These are phyloP conservation scores for Meteorus colon DNA, from an alignment of 2,888 invertebrate species.

Conservation along the genomic window DNA sequence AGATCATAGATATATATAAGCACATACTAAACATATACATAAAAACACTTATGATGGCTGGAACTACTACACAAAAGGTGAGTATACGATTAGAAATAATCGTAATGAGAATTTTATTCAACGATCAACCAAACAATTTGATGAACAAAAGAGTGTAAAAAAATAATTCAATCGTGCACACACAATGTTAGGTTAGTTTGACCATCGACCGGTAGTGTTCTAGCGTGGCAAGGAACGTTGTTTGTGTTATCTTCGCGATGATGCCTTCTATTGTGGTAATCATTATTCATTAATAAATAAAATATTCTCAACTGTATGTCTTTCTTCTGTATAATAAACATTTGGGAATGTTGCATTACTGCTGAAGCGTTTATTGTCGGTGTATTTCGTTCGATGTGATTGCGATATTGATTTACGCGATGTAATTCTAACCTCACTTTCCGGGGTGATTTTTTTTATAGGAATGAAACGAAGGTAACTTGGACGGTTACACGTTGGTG, in stretches of 20 bases:
- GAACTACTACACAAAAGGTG: constrained; percentile 63
- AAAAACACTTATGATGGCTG: constrained; percentile 59
- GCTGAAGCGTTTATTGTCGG: no score
- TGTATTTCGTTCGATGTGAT: background rate
- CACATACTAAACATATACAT: background rate
- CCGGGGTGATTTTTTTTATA: background rate
- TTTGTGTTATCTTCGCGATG: constrained; percentile 54
- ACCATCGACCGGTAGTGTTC: constrained; percentile 56
- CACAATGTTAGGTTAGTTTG: constrained; percentile 53
- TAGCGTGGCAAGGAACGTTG: constrained; percentile 43
- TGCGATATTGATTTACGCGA: constrained; percentile 29
- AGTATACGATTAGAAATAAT: constrained; percentile 22
- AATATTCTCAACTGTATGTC: constrained; percentile 1
- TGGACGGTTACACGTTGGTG: no score
- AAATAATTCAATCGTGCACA: constrained; percentile 32
- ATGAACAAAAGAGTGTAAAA: background rate
- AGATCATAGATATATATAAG: constrained; percentile 36
- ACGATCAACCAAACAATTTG: background rate
- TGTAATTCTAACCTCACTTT: constrained; percentile 28
- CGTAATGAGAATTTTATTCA: background rate
- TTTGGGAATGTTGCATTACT: no score
- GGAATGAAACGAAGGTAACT: no score
- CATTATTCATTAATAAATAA: constrained; percentile 31
- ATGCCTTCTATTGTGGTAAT: constrained; percentile 57
- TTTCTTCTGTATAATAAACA: no score